These are phyloP conservation scores for Poecile atricapillus DNA, from an alignment of 2,113 vertebrate genomes.

Conservation along the genomic window DNA sequence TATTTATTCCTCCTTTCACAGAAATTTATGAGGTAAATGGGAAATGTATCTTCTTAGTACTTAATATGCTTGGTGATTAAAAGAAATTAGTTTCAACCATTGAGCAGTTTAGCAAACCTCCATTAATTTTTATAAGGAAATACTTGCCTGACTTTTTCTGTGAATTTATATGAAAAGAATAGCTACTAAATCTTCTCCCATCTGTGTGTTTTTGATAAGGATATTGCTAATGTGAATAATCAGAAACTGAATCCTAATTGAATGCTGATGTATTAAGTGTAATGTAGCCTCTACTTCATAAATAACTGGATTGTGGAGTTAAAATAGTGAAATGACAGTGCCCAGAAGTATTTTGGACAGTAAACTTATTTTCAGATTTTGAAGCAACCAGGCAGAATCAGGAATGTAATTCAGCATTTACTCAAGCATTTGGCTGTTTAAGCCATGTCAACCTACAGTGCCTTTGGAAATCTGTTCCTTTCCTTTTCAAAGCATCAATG, in stretches of 20 bases:
- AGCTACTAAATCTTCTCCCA: not conserved
- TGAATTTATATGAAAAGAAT: not conserved
- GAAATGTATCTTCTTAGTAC: slow-evolving; percentile 14
- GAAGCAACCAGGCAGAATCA: not conserved
- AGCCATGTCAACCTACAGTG: fast-evolving
- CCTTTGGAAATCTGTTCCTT: not conserved
- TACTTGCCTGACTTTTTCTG: slow-evolving; percentile 7
- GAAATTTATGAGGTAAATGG: slow-evolving; percentile 1
- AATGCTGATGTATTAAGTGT: not conserved
- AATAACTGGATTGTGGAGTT: not conserved
- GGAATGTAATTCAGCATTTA: not conserved
- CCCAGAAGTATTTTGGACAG: not conserved
- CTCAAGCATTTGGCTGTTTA: not conserved
- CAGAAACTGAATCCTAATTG: not conserved
- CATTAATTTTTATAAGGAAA: slow-evolving; percentile 31
- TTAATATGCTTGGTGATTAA: slow-evolving; percentile 36
- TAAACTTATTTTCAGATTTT: not conserved
- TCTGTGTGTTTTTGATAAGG: slow-evolving; percentile 2
- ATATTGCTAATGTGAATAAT: not conserved
- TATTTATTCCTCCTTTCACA: not conserved
- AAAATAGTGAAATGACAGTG: not conserved
- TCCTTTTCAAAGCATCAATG: not conserved
- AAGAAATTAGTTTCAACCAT: slow-evolving; percentile 31
- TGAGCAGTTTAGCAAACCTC: slow-evolving; percentile 23
- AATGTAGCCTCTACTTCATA: not conserved